These are phyloP conservation scores for Penaeus monodon DNA, from an alignment of 2,888 invertebrate genomes.

Conservation along the genomic window DNA sequence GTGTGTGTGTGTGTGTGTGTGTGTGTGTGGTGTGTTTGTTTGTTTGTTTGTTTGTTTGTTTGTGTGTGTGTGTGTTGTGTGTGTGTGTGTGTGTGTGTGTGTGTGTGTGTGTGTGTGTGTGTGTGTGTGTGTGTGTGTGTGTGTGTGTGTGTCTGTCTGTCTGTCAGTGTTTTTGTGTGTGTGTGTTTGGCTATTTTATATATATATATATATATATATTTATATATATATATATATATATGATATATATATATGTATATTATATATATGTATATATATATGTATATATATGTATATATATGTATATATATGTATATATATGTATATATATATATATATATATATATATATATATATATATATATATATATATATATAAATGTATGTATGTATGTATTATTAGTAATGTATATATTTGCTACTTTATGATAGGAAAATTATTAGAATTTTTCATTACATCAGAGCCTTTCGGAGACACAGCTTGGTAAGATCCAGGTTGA, in stretches of 20 bases:
- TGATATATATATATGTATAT: not conserved
- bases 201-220: too few species aligned
- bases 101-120: too few species aligned
- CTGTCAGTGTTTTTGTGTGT: too few species aligned
- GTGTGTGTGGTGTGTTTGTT: too few species aligned
- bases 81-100: too few species aligned
- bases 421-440: not conserved
- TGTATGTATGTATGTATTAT: not conserved
- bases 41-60: too few species aligned
- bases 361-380: not conserved
- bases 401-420: not conserved
- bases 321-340: not conserved
- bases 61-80: too few species aligned
- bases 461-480: conserved; percentile 63
- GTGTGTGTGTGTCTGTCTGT: too few species aligned
- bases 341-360: not conserved
- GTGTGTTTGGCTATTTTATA: too few species aligned
- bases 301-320: not conserved
- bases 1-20: too few species aligned
- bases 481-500: conserved; percentile 77
- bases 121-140: too few species aligned
- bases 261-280: too few species aligned
- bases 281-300: not conserved
- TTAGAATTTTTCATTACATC: conserved; percentile 12
- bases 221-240: not conserved